Evolutionary conservation across 2,888 invertebrate species (phyloP).

Genomic region (Entomobrya proxima): DNA sequence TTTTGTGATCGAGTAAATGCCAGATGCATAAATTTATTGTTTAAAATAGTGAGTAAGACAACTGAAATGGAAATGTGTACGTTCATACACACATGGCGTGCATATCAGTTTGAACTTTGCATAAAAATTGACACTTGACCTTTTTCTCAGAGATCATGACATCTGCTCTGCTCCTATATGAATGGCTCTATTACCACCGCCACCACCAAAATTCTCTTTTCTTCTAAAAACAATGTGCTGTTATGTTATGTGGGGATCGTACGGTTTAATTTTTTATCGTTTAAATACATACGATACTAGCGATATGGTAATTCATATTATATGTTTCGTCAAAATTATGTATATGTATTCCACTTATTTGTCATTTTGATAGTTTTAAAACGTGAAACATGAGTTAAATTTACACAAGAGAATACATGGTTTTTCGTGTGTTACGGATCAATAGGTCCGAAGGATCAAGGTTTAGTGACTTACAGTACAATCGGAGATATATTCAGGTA

Average conservation of each 20-base stretch:
- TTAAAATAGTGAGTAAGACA: slow-evolving; percentile 34
- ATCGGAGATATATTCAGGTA: neutral
- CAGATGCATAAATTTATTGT: slow-evolving; percentile 43
- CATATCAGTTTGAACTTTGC: slow-evolving; percentile 49
- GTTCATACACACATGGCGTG: neutral
- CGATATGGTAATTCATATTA: too few relatives aligned
- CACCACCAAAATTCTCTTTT: too few relatives aligned
- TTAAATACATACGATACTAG: too few relatives aligned
- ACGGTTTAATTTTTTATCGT: too few relatives aligned
- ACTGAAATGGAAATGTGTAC: neutral
- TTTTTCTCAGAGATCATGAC: slow-evolving; percentile 59
- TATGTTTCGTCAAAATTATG: neutral
- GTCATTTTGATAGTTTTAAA: neutral
- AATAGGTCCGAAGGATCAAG: slow-evolving; percentile 32
- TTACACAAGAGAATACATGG: neutral
- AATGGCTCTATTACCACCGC: slow-evolving; percentile 57
- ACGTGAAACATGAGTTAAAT: neutral
- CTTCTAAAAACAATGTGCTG: too few relatives aligned
- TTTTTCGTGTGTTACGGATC: slow-evolving; percentile 28
- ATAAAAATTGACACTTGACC: slow-evolving; percentile 61
- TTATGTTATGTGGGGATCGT: too few relatives aligned
- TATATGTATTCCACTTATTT: neutral
- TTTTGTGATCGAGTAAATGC: slow-evolving; percentile 2
- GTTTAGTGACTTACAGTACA: neutral
- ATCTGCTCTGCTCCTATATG: slow-evolving; percentile 43